Base-by-base conservation (phyloP, 2,888 invertebrate genomes). In the Malacosoma neustria region DNA sequence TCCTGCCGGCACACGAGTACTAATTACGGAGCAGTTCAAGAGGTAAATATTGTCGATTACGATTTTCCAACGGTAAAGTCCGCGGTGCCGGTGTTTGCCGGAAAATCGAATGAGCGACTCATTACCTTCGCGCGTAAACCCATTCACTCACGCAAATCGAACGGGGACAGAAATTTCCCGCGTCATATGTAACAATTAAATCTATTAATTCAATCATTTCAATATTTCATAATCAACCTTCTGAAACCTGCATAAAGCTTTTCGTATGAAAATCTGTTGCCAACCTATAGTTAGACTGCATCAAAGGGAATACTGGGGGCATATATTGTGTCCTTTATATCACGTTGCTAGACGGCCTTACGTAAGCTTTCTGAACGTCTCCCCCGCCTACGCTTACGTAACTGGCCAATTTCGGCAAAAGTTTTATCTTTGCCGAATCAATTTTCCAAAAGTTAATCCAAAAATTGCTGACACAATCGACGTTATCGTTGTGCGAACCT, bases 351-450 rank as follows among this genome's bases (percentile, higher is more conserved):
- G 11, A 5, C n/a, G 11, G 31, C 31, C 75, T 82, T 82, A 82
- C 82, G 80, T 82, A 82, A 82, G 76, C 71, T 56, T 63, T 61
- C 60, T 50, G 48, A 57, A 51, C 52, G 46, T 52, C n/a, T n/a
- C 60, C 71, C 65, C 68, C 75, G 56, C 71, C 75, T 67, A 65
- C 67, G 65, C 72, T 82, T 82, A 82, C 76, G 70, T 82, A 82
- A 82, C 80, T 68, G 59, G 42, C 60, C 66, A 66, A 66, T 68
- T 75, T 60, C 52, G 53, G 52, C 46, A 40, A 48, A 61, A 55
- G 62, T 66, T n/a, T 66, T 63, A 66, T 64, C 59, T 57, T 54
- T 54, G 46, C 51, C 47, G 51, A 57, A 61, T 56, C 53, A 63
- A 61, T 67, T 67, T 65, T 51, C 48, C 54, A 48, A 51, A 56